phyloP scores from a whole-genome alignment of 2,888 invertebrate genomes.

The Nysson spinosus region DNA sequence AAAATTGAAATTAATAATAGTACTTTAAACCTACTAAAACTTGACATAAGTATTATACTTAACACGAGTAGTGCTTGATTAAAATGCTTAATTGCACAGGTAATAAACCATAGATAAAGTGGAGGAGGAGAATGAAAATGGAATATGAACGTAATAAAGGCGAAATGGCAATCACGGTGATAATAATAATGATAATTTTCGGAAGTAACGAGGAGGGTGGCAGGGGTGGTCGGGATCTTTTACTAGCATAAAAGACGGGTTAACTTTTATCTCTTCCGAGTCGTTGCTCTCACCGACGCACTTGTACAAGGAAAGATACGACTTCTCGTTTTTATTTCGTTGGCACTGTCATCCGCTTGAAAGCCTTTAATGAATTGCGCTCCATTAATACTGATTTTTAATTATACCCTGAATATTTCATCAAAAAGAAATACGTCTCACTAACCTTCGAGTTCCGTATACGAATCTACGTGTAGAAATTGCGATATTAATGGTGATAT shows the following conservation, averaged over 20 bases:
- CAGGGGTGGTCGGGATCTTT: slow-evolving; percentile 2
- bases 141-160: not conserved
- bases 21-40: too few species aligned
- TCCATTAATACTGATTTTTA: too few species aligned
- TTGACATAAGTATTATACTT: too few species aligned
- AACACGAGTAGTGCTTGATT: too few species aligned
- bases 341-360: not conserved
- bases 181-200: not conserved
- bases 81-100: too few species aligned
- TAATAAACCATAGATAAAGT: not conserved
- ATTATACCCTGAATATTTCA: too few species aligned
- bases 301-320: not conserved
- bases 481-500: too few species aligned
- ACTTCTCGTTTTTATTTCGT: not conserved
- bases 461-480: too few species aligned
- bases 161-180: not conserved
- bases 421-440: too few species aligned
- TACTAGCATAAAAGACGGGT: not conserved
- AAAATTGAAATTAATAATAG: too few species aligned
- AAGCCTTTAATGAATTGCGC: not conserved
- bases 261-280: slow-evolving; percentile 20
- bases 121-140: not conserved
- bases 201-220: slow-evolving; percentile 3
- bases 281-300: slow-evolving; percentile 9
- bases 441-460: too few species aligned